Percentiles rank a stretch among this genome's conserved stretches.
These are phyloP conservation scores for Baccha elongata DNA, from an alignment of 2,888 invertebrate species.

Conservation along the genomic window DNA sequence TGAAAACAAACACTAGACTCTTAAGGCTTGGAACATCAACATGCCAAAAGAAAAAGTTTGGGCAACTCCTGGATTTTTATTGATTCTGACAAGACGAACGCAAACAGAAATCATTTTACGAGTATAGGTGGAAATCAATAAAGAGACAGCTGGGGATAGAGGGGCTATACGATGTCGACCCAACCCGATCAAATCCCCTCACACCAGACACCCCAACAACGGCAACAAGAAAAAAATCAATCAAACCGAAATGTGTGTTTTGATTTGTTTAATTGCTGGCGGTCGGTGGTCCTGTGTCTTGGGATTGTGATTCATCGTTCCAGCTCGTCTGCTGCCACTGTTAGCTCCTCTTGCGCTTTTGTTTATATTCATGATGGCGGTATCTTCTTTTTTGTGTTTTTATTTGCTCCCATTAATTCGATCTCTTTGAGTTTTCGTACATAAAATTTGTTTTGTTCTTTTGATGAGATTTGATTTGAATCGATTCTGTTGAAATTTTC, in stretches of 20 bases:
- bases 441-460: slow-evolving; percentile 70
- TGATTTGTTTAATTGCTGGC: slow-evolving; percentile 73
- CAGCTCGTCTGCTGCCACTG: slow-evolving; percentile 16
- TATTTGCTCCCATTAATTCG: slow-evolving; percentile 72
- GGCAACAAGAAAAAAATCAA: slow-evolving; percentile 60
- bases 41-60: slow-evolving; percentile 23
- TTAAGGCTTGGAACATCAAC: slow-evolving; percentile 1
- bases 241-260: slow-evolving; percentile 73
- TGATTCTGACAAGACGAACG: slow-evolving; percentile 72
- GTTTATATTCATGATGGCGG: slow-evolving; percentile 62
- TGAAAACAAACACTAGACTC: slow-evolving; percentile 52
- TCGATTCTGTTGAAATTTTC: slow-evolving; percentile 33
- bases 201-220: slow-evolving; percentile 6
- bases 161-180: slow-evolving; percentile 3
- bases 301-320: neutral
- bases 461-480: slow-evolving; percentile 15
- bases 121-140: slow-evolving; percentile 70
- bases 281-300: slow-evolving; percentile 64
- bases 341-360: slow-evolving; percentile 33
- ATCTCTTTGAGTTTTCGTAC: slow-evolving; percentile 70
- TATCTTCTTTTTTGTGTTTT: slow-evolving; percentile 54
- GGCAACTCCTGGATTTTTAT: slow-evolving; percentile 56
- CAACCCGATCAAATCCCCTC: neutral
- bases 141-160: slow-evolving; percentile 20
- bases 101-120: slow-evolving; percentile 68